These are phyloP conservation scores for Equus przewalskii DNA, from an alignment of 2,113 vertebrate genomes.

Conservation along the genomic window DNA sequence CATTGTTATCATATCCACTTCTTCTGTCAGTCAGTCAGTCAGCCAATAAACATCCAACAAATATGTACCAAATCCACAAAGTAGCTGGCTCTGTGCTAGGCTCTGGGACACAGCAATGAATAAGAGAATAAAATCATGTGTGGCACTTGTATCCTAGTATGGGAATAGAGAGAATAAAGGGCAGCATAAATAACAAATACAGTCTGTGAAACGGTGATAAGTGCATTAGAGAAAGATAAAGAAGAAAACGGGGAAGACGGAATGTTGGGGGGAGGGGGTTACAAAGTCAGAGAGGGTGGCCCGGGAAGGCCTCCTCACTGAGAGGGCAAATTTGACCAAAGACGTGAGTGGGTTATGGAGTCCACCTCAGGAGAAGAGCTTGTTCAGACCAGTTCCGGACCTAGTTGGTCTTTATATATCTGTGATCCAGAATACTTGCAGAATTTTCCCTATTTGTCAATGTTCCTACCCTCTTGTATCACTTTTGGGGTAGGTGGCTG, in stretches of 20 bases:
- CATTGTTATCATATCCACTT: not conserved
- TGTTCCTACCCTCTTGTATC: not conserved
- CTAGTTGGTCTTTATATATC: not conserved
- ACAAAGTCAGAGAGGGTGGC: not conserved
- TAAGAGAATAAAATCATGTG: not conserved
- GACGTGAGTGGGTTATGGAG: not conserved
- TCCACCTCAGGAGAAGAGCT: not conserved
- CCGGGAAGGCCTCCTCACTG: not conserved
- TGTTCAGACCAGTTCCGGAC: not conserved
- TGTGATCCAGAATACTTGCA: not conserved
- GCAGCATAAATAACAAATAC: not conserved
- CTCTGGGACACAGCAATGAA: not conserved
- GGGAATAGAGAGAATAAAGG: not conserved
- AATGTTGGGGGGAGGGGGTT: fast-evolving
- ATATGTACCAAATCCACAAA: not conserved
- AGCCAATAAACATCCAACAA: slow-evolving; percentile 34
- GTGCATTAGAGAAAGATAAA: not conserved
- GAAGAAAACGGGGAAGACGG: not conserved
- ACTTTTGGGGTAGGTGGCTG: not conserved
- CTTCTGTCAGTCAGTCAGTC: not conserved
- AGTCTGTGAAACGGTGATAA: not conserved
- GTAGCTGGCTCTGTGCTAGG: not conserved
- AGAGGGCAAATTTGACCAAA: not conserved
- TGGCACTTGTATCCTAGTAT: not conserved
- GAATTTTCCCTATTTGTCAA: not conserved